A percentile compares a stretch with the other conserved stretches of the same genome.
These are phyloP conservation scores for Hippoglossus hippoglossus DNA, from an alignment of 2,797 vertebrate species.

Conservation along the genomic window DNA sequence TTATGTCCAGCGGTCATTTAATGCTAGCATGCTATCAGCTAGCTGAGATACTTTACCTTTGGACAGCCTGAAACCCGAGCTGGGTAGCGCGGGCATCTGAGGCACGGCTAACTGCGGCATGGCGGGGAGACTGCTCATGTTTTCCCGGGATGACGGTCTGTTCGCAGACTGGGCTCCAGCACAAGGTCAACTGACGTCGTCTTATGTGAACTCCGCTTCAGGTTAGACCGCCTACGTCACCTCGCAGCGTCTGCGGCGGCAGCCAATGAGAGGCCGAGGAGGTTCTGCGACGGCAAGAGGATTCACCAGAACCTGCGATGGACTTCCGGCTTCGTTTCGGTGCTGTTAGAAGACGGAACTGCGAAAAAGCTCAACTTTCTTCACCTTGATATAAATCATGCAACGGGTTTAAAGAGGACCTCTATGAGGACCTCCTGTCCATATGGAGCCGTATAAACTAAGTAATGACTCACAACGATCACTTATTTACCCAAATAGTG, in stretches of 20 bases:
- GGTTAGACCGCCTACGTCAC: slow-evolving; percentile 48
- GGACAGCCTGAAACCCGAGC: slow-evolving; percentile 68
- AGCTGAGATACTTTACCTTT: slow-evolving; percentile 75
- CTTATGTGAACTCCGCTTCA: slow-evolving; percentile 29
- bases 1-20: background rate
- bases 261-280: slow-evolving; percentile 58
- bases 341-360: background rate
- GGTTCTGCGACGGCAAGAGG: background rate
- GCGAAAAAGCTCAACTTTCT: too few species aligned
- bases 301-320: fast-evolving
- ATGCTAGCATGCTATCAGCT: slow-evolving; percentile 22
- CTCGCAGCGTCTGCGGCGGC: background rate
- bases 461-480: too few species aligned
- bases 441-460: too few species aligned
- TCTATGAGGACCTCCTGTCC: background rate
- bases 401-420: background rate
- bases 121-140: slow-evolving; percentile 48
- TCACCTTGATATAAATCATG: too few species aligned
- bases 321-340: slow-evolving; percentile 38
- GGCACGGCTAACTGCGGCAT: slow-evolving; percentile 22
- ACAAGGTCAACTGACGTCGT: slow-evolving; percentile 72
- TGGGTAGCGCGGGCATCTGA: slow-evolving; percentile 37
- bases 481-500: too few species aligned
- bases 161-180: background rate
- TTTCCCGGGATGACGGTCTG: slow-evolving; percentile 5